phyloP scores from a whole-genome alignment of 1,140 invertebrate species.

The Thalassaphorura encarpata region DNA sequence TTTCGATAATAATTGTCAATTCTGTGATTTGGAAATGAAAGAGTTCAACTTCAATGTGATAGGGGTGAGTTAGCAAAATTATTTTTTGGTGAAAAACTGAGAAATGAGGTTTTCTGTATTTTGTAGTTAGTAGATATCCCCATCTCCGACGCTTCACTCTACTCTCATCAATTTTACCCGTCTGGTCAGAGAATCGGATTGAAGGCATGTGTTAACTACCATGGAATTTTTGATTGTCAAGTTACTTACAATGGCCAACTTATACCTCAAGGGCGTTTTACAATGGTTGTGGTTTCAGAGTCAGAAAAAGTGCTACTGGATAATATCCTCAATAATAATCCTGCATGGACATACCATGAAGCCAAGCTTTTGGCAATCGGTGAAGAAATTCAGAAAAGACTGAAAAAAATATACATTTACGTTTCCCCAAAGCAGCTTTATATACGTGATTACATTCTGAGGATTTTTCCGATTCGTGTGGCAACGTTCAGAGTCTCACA shows the following conservation, averaged over 20 bases:
- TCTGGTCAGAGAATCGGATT: background rate
- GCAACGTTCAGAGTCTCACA: conserved; percentile 83
- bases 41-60: background rate
- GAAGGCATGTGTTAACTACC: background rate
- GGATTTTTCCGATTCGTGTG: conserved; percentile 79
- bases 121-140: background rate
- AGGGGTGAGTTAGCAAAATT: background rate
- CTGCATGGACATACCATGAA: conserved; percentile 7
- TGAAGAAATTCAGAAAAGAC: conserved; percentile 42
- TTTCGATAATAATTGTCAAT: conserved; percentile 5
- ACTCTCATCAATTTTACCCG: background rate
- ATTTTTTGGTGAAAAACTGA: background rate
- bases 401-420: conserved; percentile 77
- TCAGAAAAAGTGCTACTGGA: background rate
- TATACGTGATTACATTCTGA: conserved; percentile 80
- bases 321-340: conserved; percentile 6
- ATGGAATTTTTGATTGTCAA: conserved; percentile 2
- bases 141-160: background rate
- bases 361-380: conserved; percentile 1
- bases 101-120: background rate
- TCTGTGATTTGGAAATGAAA: background rate
- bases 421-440: conserved; percentile 77
- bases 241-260: conserved; percentile 7
- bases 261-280: conserved; percentile 10
- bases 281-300: background rate